phyloP scores from a whole-genome alignment of 2,888 invertebrate genomes.

The Camptogramma bilineatum region DNA sequence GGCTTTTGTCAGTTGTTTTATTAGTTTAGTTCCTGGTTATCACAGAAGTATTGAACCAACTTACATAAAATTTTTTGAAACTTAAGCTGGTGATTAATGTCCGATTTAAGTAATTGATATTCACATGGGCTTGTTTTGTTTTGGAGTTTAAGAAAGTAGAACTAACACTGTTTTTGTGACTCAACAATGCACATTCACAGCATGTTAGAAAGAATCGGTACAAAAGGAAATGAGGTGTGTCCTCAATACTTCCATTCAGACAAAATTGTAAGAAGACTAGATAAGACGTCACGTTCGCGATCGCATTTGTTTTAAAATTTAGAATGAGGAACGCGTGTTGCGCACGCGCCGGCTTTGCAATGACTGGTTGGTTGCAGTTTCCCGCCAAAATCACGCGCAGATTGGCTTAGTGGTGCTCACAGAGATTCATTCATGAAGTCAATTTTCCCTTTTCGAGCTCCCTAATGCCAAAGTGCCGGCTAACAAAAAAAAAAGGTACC shows the following conservation, averaged over 20 bases:
- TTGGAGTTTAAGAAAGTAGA: conserved; percentile 77
- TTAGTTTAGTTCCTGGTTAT: conserved; percentile 20
- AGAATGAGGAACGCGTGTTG: conserved; percentile 75
- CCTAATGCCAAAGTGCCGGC: conserved; percentile 44
- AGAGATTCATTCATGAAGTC: conserved; percentile 74
- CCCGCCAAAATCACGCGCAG: conserved; percentile 77
- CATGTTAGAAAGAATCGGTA: conserved; percentile 73
- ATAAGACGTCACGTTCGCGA: conserved; percentile 80
- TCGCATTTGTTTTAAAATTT: conserved; percentile 68
- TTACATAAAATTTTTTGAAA: conserved; percentile 40
- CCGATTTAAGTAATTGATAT: conserved; percentile 49
- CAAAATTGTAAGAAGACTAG: conserved; percentile 68
- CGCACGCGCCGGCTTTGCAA: conserved; percentile 78
- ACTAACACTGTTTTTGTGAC: conserved; percentile 79
- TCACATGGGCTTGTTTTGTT: conserved; percentile 65
- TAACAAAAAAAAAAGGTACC: too few relatives aligned
- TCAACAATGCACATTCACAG: conserved; percentile 80
- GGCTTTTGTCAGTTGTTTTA: background rate
- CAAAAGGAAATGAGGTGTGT: conserved; percentile 78
- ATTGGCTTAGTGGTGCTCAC: conserved; percentile 62
- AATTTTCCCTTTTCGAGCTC: conserved; percentile 62
- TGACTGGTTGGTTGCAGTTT: conserved; percentile 72
- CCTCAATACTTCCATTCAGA: conserved; percentile 81
- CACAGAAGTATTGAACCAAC: conserved; percentile 30
- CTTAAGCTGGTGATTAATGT: conserved; percentile 38